Percentiles rank a stretch among this genome's conserved stretches.
Conservation (phyloP, 2,113 vertebrate genomes). For the Pitta sordida region DNA sequence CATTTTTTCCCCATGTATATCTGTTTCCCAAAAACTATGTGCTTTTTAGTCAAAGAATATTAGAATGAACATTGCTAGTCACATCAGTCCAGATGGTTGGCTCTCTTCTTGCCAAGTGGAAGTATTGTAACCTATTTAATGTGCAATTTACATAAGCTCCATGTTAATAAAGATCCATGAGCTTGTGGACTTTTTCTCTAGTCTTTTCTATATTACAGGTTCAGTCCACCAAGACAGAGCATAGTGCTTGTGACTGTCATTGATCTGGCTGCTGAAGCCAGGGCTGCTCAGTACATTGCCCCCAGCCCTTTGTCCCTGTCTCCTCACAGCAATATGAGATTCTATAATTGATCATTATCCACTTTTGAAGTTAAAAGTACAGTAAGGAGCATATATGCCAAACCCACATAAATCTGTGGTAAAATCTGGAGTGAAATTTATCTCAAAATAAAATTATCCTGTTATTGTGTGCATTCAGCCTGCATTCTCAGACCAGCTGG, state of each 20-base stretch:
- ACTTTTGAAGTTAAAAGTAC: constrained; percentile 22
- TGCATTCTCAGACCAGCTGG: constrained; percentile 1
- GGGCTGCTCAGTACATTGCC: background rate
- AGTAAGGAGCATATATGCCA: background rate
- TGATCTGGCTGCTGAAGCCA: background rate
- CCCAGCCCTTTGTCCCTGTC: background rate
- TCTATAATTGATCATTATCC: background rate
- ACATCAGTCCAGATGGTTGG: constrained; percentile 67
- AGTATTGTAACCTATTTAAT: constrained; percentile 60
- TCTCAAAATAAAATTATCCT: constrained; percentile 37
- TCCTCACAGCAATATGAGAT: background rate
- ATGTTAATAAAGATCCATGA: constrained; percentile 54
- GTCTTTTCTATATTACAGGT: background rate
- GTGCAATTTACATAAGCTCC: constrained; percentile 53
- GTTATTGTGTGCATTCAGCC: background rate
- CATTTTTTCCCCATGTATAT: constrained; percentile 19
- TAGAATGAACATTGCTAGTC: constrained; percentile 67
- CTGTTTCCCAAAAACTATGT: constrained; percentile 29
- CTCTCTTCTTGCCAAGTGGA: constrained; percentile 59
- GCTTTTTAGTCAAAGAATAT: constrained; percentile 60
- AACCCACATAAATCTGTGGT: background rate
- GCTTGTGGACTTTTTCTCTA: background rate
- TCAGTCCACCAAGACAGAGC: background rate
- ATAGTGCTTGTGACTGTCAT: background rate
- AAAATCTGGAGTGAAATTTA: background rate